Evolutionary conservation across 2,888 invertebrate genomes (phyloP).

Genomic region (Nesidiocoris tenuis): DNA sequence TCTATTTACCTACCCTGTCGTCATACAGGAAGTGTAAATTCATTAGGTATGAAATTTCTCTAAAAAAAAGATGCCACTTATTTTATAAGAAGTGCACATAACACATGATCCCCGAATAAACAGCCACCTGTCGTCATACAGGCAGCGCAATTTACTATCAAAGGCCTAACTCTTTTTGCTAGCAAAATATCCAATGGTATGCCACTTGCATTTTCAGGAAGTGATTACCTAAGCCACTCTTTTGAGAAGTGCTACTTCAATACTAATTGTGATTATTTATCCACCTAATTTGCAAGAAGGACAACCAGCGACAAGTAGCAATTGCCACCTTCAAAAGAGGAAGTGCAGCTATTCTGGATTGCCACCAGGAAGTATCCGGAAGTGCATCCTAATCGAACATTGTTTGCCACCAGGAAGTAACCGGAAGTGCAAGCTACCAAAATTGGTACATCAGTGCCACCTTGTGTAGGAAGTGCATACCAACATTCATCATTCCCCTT

Average conservation of each 20-base stretch:
- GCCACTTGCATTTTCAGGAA: background rate
- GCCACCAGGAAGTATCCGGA: background rate
- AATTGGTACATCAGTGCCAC: too few relatives aligned
- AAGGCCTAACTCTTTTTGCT: background rate
- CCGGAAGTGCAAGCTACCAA: too few relatives aligned
- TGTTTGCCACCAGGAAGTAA: too few relatives aligned
- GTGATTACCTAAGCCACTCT: background rate
- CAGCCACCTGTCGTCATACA: too few relatives aligned
- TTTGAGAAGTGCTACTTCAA: background rate
- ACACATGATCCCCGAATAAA: too few relatives aligned
- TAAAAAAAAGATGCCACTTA: background rate
- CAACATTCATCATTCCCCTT: background rate
- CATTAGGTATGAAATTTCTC: background rate
- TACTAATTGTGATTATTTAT: background rate
- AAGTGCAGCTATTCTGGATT: background rate
- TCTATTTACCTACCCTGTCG: too few relatives aligned
- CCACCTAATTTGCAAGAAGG: background rate
- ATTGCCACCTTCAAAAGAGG: background rate
- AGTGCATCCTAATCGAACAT: background rate
- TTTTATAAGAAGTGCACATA: too few relatives aligned
- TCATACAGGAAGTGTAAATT: background rate
- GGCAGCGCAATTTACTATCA: too few relatives aligned
- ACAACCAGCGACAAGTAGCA: background rate
- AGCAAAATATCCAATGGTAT: background rate
- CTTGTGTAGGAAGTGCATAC: background rate